Evolutionary conservation across 2,113 vertebrate genomes (phyloP), one percentile per base, ranked within the genome.

Genomic region (Rostratula benghalensis): DNA sequence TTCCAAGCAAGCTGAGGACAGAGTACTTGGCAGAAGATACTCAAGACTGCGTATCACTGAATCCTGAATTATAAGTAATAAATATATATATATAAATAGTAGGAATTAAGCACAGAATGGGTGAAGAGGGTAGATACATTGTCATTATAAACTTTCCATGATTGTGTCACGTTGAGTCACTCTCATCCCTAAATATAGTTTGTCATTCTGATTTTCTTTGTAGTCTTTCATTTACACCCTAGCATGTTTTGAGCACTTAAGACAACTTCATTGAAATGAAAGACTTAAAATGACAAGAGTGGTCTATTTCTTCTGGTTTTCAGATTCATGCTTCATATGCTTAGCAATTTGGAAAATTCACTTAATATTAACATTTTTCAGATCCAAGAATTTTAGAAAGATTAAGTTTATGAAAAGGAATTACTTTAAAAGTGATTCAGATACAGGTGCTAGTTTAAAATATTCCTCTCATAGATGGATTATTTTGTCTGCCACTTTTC

Each of bases 181-280:
- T 90, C 65, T 93, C 64, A 90, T n/a, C 6, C 9, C 90, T 94
- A 94, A 93, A 94, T 94, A 96, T 89, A 96, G 88, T 51, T 78
- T 94, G 59, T 35, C 60, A 85, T n/a, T 90, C 35, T 90, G 17
- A 91, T 90, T 87, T 84, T 77, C 84, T 94, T 80, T 88, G 69
- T 70, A 80, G 37, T 93, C 86, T 80, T 87, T 92, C 65, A 50
- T 84, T 76, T 75, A 85, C 18, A 88, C n/a, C 53, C 73, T 73
- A 37, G 54, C 73, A 73, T 67, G 77, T 76, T 95, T 95, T 85
- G 60, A 97, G 67, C 15, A 65, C 48, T 83, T 83, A 68, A 53
- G 86, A 92, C 59, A 90, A 91, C 7, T 60, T 84, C 48, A 59
- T 71, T 83, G 73, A 95, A 85, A 93, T 57, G 7, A 89, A 90